Evolutionary conservation across 2,888 invertebrate species (phyloP), one percentile per base, ranked within the genome.

Genomic region (Conops quadrifasciatus): DNA sequence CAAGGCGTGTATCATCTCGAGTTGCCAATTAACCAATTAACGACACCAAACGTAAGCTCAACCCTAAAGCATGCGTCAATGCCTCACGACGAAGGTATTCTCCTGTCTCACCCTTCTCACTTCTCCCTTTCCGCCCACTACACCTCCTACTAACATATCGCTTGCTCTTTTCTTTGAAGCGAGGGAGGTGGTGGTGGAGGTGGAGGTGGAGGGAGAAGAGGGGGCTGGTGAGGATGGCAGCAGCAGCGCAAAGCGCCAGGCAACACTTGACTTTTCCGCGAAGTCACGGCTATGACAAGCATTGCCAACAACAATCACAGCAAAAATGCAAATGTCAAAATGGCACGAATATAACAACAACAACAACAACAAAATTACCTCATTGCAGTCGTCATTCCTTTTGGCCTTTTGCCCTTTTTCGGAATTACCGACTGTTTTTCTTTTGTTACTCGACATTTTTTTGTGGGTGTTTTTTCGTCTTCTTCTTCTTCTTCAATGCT

Each of bases 221-320:
- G 67, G 58, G 59, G 68, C 59, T 45, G 58, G 11, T 13, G 7
- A 21, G 21, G 15, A 62, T n/a, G 19, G 9, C 64, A 77, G 75
- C 71, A 78, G 75, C 74, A 78, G 30, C 3, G 56, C 24, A 43
- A 75, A 73, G 72, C 62, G 75, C 71, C 72, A 45, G 72, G 76
- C 74, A 76, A 30, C 56, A 67, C 67, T 67, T 59, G 67, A 58
- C 59, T 62, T 53, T 60, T 24, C 60, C 51, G 53, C 51, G 49
- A 49, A 49, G 49, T n/a, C 5, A 49, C n/a, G 45, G 45, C 13
- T 2, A 13, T 24, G 16, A 30, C 13, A 24, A 53, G n/a, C 28
- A 56, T 19, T 56, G 7, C 5, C 43, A 21, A 53, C 24, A 43
- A 30, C 26, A 21, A 21, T 53, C 21, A n/a, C n/a, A 28, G 60